Percentiles rank a stretch among this genome's conserved stretches.
phyloP scores from a whole-genome alignment of 2,797 vertebrate genomes.

The Acridotheres tristis region DNA sequence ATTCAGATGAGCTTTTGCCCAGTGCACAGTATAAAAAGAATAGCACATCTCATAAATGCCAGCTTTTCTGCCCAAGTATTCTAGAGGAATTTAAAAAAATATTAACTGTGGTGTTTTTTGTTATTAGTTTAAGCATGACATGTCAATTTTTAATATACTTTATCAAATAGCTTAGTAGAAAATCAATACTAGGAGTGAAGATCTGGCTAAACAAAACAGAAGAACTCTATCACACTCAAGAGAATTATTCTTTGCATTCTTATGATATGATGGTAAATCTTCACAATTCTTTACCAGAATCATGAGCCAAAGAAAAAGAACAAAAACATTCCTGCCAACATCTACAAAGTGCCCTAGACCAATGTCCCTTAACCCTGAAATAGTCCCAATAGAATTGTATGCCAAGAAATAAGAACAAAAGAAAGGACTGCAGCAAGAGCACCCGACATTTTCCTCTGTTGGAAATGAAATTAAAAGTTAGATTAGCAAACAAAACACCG shows the following conservation, averaged over 20 bases:
- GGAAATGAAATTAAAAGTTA: slow-evolving; percentile 50
- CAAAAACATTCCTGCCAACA: slow-evolving; percentile 7
- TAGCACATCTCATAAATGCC: background rate
- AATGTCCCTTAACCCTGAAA: slow-evolving; percentile 38
- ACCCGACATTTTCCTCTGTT: background rate
- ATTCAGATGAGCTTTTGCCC: background rate
- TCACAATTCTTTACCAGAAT: background rate
- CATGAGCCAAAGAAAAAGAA: background rate
- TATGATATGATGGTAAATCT: background rate
- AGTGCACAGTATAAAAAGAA: background rate
- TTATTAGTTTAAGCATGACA: background rate
- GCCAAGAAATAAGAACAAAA: slow-evolving; percentile 48
- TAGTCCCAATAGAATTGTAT: background rate
- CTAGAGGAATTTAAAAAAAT: background rate
- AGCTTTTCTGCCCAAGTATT: background rate
- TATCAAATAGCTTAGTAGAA: background rate
- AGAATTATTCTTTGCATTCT: background rate
- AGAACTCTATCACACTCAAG: background rate
- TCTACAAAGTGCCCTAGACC: background rate
- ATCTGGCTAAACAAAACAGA: background rate
- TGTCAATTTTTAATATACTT: background rate
- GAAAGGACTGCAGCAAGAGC: background rate
- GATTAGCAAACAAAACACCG: slow-evolving; percentile 39
- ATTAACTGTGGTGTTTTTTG: background rate
- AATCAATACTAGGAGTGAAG: background rate